Conservation (phyloP, 2,797 vertebrate genomes). For the Eremophila alpestris region DNA sequence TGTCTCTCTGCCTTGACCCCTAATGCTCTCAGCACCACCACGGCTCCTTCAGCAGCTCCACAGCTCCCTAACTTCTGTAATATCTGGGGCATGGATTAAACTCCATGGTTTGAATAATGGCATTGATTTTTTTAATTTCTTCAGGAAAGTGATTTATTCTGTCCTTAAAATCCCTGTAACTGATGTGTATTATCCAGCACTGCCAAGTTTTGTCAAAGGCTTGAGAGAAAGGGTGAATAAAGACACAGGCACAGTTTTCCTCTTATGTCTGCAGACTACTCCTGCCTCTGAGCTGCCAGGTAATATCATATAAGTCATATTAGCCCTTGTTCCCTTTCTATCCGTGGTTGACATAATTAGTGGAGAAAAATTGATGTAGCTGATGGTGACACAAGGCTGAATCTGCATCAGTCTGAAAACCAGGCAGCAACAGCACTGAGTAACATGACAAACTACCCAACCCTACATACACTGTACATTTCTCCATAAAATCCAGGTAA, state of each 20-base stretch:
- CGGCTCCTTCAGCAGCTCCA: background rate
- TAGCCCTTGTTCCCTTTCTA: background rate
- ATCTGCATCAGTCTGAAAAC: slow-evolving; percentile 19
- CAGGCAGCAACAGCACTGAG: background rate
- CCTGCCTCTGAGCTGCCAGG: background rate
- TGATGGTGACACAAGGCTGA: slow-evolving; percentile 15
- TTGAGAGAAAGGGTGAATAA: background rate
- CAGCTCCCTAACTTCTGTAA: background rate
- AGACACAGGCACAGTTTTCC: background rate
- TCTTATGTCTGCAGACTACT: background rate
- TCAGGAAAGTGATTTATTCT: background rate
- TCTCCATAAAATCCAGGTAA: background rate
- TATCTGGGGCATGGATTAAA: background rate
- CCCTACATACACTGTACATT: background rate
- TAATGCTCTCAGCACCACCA: background rate
- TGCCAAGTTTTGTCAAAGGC: background rate
- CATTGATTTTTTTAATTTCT: slow-evolving; percentile 33
- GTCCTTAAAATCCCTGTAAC: slow-evolving; percentile 4
- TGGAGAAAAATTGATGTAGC: background rate
- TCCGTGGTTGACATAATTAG: background rate
- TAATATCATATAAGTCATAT: background rate
- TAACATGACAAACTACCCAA: background rate
- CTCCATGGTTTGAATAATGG: background rate
- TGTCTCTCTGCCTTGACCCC: background rate
- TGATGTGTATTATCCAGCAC: background rate